phyloP scores from a whole-genome alignment of 1,140 invertebrate species.

The Polypedilum pembai region DNA sequence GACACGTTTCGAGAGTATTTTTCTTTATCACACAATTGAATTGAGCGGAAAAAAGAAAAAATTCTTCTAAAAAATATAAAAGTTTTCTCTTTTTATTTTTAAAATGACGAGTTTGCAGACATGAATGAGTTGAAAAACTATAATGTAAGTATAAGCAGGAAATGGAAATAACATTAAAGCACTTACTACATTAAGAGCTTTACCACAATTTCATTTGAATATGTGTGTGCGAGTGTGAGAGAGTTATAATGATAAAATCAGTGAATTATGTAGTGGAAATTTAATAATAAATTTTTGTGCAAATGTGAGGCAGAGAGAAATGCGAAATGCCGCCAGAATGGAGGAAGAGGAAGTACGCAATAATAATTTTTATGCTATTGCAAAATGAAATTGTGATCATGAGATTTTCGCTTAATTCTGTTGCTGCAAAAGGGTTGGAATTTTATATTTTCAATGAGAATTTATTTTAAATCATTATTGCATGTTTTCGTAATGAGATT shows the following conservation, averaged over 20 bases:
- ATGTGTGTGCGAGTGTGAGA: not conserved
- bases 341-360: not conserved
- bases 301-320: not conserved
- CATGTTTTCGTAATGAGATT: no score
- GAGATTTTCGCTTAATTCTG: not conserved
- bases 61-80: no score
- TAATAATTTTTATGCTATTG: not conserved
- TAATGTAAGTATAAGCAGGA: constrained; percentile 6
- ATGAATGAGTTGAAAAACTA: not conserved
- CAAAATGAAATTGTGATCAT: not conserved
- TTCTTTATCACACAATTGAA: no score
- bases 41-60: no score
- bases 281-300: constrained; percentile 15
- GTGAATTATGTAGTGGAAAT: constrained; percentile 28
- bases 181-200: not conserved
- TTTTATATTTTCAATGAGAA: not conserved
- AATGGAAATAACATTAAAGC: not conserved
- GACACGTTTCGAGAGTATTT: no score
- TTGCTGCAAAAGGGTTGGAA: not conserved
- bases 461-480: no score
- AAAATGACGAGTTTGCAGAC: no score
- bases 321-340: not conserved
- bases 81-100: no score
- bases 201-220: not conserved
- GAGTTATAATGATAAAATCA: constrained; percentile 20